Evolutionary conservation across 1,140 invertebrate genomes (phyloP), one percentile per base, ranked within the genome.

Genomic region (Orius laevigatus): DNA sequence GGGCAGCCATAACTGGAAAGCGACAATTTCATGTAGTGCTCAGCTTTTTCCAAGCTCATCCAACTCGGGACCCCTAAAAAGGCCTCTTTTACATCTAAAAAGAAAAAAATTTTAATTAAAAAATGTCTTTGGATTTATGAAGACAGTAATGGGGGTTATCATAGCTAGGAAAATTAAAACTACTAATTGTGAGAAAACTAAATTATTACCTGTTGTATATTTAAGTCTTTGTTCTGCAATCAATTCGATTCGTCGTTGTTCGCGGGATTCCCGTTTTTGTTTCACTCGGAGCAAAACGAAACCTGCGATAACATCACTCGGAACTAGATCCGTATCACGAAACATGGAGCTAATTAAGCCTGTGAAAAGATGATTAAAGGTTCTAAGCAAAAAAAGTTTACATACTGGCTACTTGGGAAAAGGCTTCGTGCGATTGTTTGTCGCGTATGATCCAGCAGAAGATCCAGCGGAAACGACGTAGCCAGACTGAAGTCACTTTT

Each of bases 1-100:
- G 85, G 79, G 85, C 88, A 93, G 1, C 88, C 85, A 62, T 91
- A 93, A n/a, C 77, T 76, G 1, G 82, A 81, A 56, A 84, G 75
- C 0, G 86, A 83, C 55, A 84, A 73, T 58, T 79, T 74, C 48
- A 89, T 66, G 56, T 81, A 88, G 63, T 89, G 78, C 39, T 71
- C 58, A 1, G 84, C 82, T 56, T 75, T 73, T 51, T 79, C 73
- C 39, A 86, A 59, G 54, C 77, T 84, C 81, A 88, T 86, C 84
- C 85, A 89, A 2, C 65, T 63, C 0, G 79, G 78, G 9, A 71
- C 66, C 35, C 70, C 66, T 4, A 67, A 66, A 58, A 81, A 79
- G 34, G 78, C 69, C 44, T 72, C 66, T 55, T 67, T 69, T 9
- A 71, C 50, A 61, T 71, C 70, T 67, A 56, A 14, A 62, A 48